Percentiles rank a stretch among this genome's conserved stretches.
Evolutionary conservation across 2,113 vertebrate genomes (phyloP).

Genomic region (Numida meleagris): DNA sequence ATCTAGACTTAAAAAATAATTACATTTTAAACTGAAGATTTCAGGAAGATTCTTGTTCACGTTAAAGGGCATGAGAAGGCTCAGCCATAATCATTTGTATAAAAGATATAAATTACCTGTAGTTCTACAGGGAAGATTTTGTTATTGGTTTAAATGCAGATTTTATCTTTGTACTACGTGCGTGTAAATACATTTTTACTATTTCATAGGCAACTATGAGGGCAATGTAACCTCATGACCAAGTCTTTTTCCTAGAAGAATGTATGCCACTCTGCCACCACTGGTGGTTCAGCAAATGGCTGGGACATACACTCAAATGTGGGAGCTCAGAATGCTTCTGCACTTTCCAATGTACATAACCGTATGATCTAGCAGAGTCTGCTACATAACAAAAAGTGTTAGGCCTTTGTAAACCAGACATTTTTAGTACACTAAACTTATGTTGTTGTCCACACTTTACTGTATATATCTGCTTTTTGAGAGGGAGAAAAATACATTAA

Average conservation of each 20-base stretch:
- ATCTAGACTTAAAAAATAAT: background rate
- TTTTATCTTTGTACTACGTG: background rate
- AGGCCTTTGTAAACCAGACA: background rate
- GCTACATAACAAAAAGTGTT: background rate
- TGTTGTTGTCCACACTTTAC: background rate
- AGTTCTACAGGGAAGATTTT: background rate
- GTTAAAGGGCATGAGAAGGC: background rate
- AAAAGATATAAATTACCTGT: background rate
- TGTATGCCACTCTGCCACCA: rapidly evolving
- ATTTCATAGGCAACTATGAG: background rate
- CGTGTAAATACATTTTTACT: background rate
- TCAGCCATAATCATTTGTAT: background rate
- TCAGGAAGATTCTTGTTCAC: background rate
- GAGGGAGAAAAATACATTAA: background rate
- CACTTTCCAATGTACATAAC: background rate
- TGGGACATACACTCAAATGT: background rate
- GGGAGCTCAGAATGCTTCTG: rapidly evolving
- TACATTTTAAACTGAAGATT: background rate
- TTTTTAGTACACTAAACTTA: background rate
- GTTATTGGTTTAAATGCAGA: background rate
- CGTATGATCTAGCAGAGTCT: background rate
- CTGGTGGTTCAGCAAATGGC: background rate
- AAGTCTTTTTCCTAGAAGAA: background rate
- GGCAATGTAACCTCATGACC: background rate
- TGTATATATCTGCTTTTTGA: background rate